Base-by-base conservation (phyloP, 2,888 invertebrate species). In the Amorpha juglandis region DNA sequence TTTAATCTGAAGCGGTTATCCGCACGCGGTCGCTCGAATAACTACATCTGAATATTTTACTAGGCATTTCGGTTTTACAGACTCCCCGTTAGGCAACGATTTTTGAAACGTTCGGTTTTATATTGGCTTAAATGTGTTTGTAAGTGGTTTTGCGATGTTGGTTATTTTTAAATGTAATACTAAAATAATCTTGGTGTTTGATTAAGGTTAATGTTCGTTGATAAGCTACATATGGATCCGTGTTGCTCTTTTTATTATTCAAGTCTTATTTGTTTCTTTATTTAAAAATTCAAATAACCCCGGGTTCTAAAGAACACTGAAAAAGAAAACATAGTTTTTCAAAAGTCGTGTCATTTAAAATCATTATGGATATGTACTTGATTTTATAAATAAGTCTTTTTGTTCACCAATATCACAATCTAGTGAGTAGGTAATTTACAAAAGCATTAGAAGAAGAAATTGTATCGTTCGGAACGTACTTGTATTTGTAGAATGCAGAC, bases 1-100 rank as follows among this genome's bases (percentile, higher is more conserved):
- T 86, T 90, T 90, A 90, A 91, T 90, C 90, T 84, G 88, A 71
- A 71, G 71, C 82, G 81, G 84, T 86, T 85, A 86, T 84, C 78
- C 84, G 84, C 69, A 75, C 74, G 71, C 78, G 77, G 77, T 80
- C 82, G 83, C 74, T 71, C 77, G 81, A 83, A 87, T 84, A 85
- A 87, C 87, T 80, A 80, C 81, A 75, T 69, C 77, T 89, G 87
- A 88, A 90, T 90, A 87, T 89, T 89, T 88, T 78, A 88, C 19
- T 50, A 64, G 45, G 62, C 45, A 52, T 66, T 66, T 52, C 63
- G 53, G 47, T 62, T 63, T 27, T 62, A 65, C 55, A 35, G 64
- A 58, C 48, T 58, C 38, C 42, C 38, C 58, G 51, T 51, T 19
- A 14, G 35, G 51, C 51, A 19, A 38, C 63, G 33, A 63, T 63